A percentile compares a stretch with the other conserved stretches of the same genome.
Evolutionary conservation across 1,140 invertebrate genomes (phyloP).

Genomic region (Asobara japonica): DNA sequence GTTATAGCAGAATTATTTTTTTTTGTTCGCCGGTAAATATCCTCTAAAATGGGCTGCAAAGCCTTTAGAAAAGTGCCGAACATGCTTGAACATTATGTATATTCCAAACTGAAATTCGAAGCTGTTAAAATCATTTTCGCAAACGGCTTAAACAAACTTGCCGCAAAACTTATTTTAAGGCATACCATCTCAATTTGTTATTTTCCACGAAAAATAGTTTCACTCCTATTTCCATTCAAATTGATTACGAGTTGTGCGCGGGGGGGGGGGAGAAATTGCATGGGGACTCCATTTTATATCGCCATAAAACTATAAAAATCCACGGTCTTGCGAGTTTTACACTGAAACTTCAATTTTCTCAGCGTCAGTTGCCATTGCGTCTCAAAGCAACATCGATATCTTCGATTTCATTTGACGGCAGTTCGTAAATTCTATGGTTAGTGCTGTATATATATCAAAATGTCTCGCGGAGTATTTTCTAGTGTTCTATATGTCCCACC

Average conservation of each 20-base stretch:
- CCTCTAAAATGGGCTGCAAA: no score
- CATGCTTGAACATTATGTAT: no score
- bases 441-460: background rate
- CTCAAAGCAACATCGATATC: conserved; percentile 27
- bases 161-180: no score
- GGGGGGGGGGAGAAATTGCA: background rate
- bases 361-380: background rate
- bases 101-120: no score
- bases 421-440: conserved; percentile 24
- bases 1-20: no score
- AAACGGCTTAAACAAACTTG: no score
- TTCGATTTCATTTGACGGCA: conserved; percentile 28
- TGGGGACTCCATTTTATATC: background rate
- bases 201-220: no score
- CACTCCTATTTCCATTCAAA: background rate
- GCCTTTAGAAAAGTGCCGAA: no score
- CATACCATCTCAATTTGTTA: no score
- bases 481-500: conserved; percentile 2
- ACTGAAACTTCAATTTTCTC: background rate
- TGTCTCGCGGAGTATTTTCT: conserved; percentile 1
- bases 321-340: background rate
- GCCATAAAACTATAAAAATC: conserved; percentile 1
- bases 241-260: background rate
- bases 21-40: no score
- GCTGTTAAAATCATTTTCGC: no score